Percentiles rank a stretch among this genome's conserved stretches.
These are phyloP conservation scores for Charaxes varanes DNA, from an alignment of 1,140 invertebrate genomes.

Conservation along the genomic window DNA sequence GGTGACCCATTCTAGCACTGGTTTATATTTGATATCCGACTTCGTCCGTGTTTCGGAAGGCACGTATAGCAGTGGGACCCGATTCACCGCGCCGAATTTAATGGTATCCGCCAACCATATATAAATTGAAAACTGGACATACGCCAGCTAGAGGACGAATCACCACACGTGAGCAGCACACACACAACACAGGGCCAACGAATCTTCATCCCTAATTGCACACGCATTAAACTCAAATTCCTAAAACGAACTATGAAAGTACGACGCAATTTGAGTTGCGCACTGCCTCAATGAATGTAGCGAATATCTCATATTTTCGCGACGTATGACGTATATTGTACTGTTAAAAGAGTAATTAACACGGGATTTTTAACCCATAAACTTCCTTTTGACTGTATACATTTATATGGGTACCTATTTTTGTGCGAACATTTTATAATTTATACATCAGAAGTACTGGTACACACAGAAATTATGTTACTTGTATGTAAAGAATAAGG, in stretches of 20 bases:
- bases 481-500: too few species aligned
- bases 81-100: constrained; percentile 40
- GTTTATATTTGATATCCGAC: too few species aligned
- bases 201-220: background rate
- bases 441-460: too few species aligned
- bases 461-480: too few species aligned
- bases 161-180: constrained; percentile 1
- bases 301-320: background rate
- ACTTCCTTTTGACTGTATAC: too few species aligned
- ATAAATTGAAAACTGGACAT: constrained; percentile 41
- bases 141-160: constrained; percentile 26
- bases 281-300: background rate
- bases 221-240: background rate
- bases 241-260: background rate
- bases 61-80: too few species aligned
- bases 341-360: too few species aligned
- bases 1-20: too few species aligned
- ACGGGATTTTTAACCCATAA: too few species aligned
- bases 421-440: too few species aligned
- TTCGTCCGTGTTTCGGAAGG: too few species aligned
- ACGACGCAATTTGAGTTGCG: background rate
- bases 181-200: background rate
- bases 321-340: constrained; percentile 1
- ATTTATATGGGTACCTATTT: too few species aligned
- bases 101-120: constrained; percentile 39